phyloP scores from a whole-genome alignment of 2,113 vertebrate genomes.

The Saccopteryx bilineata region DNA sequence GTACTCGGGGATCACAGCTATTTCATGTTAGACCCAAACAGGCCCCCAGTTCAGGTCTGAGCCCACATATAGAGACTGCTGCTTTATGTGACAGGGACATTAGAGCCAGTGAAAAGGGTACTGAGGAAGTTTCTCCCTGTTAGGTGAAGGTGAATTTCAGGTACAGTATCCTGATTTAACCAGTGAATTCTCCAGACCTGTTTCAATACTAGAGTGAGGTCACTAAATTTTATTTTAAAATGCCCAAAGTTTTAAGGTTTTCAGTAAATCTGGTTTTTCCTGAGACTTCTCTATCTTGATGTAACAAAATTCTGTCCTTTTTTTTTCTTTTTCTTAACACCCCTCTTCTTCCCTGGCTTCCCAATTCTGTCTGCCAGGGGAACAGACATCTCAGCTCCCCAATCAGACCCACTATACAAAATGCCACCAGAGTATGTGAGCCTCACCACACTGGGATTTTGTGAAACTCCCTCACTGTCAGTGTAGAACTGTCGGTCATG shows the following conservation, averaged over 20 bases:
- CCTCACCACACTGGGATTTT: background rate
- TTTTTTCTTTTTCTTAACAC: background rate
- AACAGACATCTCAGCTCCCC: background rate
- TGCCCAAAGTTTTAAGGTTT: background rate
- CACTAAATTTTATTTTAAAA: background rate
- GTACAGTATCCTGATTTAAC: background rate
- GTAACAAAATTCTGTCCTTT: background rate
- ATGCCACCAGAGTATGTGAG: background rate
- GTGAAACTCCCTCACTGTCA: conserved; percentile 20
- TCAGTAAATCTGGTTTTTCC: background rate
- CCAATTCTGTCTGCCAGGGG: background rate
- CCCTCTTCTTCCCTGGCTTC: background rate
- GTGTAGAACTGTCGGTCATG: background rate
- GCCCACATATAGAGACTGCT: background rate
- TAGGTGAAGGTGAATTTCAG: background rate
- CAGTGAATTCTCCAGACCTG: background rate
- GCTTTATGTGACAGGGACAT: background rate
- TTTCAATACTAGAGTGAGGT: background rate
- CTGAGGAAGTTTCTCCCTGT: background rate
- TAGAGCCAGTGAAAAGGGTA: background rate
- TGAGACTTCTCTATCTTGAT: background rate
- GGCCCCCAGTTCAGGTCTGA: background rate
- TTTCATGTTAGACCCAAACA: background rate
- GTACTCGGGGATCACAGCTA: background rate
- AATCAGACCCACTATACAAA: background rate